phyloP scores from a whole-genome alignment of 1,140 invertebrate genomes.

The Penaeus japonicus region DNA sequence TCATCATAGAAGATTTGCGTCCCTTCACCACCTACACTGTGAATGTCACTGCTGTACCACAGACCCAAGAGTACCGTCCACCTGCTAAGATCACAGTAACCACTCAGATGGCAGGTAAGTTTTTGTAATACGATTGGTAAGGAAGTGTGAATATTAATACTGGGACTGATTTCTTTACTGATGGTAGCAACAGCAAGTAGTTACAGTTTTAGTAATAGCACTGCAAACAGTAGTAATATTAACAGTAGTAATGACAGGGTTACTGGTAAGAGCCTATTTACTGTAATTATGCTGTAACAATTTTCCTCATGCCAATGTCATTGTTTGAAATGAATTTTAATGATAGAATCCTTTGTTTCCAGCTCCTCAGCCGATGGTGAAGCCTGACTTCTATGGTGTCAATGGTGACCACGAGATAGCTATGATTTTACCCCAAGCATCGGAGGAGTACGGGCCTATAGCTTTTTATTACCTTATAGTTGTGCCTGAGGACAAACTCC shows the following conservation, averaged over 20 bases:
- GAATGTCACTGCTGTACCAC: conserved; percentile 89
- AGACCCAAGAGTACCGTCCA: conserved; percentile 83
- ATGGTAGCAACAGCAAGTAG: too few relatives aligned
- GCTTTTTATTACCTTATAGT: conserved; percentile 97
- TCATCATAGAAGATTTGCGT: conserved; percentile 85
- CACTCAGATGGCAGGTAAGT: conserved; percentile 84
- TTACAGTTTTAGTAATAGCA: too few relatives aligned
- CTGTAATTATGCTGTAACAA: too few relatives aligned
- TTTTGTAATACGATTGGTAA: background rate
- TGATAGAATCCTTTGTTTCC: conserved; percentile 52
- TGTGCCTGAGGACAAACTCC: conserved; percentile 83
- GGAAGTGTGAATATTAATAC: background rate
- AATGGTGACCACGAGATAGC: conserved; percentile 86
- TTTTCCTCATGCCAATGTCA: background rate
- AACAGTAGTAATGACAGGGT: too few relatives aligned
- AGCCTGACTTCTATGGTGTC: conserved; percentile 91
- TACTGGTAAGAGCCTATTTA: too few relatives aligned
- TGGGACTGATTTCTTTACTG: too few relatives aligned
- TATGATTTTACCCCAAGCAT: conserved; percentile 91
- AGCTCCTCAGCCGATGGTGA: conserved; percentile 94
- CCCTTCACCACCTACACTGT: conserved; percentile 95
- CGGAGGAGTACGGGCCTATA: conserved; percentile 98
- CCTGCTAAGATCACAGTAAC: conserved; percentile 94
- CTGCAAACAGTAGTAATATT: too few relatives aligned
- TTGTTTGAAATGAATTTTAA: background rate